Percentiles rank a stretch among this genome's conserved stretches.
phyloP scores from a whole-genome alignment of 2,797 vertebrate species.

The Bryconaethiops microstoma region DNA sequence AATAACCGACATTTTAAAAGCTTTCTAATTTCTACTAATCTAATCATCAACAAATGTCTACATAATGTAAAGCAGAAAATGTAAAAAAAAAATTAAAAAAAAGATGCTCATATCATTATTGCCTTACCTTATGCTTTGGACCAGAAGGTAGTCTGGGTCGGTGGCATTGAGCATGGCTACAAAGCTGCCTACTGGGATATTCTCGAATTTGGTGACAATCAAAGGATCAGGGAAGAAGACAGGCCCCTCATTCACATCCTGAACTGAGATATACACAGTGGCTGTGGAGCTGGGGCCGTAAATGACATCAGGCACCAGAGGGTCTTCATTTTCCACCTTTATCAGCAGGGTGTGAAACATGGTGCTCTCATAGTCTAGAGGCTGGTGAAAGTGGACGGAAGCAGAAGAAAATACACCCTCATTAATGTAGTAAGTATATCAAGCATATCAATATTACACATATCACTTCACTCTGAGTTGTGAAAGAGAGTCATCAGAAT shows the following conservation, averaged over 20 bases:
- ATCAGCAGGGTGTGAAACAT: constrained; percentile 89
- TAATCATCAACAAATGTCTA: too few species aligned
- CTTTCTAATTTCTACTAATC: too few species aligned
- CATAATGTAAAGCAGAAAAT: too few species aligned
- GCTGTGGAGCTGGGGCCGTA: constrained; percentile 93
- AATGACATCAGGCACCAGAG: constrained; percentile 84
- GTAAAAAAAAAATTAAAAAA: too few species aligned
- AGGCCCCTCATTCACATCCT: constrained; percentile 93
- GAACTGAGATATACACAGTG: constrained; percentile 87
- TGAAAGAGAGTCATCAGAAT: not conserved
- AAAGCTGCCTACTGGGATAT: constrained; percentile 86
- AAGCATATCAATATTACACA: not conserved
- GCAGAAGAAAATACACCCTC: not conserved
- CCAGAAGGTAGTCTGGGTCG: constrained; percentile 90
- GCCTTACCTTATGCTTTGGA: constrained; percentile 90
- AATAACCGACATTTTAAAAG: too few species aligned
- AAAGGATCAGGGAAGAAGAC: constrained; percentile 93
- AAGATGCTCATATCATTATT: not conserved
- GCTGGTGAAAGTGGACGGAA: constrained; percentile 69
- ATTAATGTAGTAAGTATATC: not conserved
- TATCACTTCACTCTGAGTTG: not conserved
- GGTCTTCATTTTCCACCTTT: constrained; percentile 94
- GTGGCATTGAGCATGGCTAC: constrained; percentile 90
- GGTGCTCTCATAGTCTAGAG: constrained; percentile 89
- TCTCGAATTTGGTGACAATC: constrained; percentile 85